Evolutionary conservation across 2,797 vertebrate species (phyloP), one percentile per base, ranked within the genome.

Genomic region (Nannoperca australis): DNA sequence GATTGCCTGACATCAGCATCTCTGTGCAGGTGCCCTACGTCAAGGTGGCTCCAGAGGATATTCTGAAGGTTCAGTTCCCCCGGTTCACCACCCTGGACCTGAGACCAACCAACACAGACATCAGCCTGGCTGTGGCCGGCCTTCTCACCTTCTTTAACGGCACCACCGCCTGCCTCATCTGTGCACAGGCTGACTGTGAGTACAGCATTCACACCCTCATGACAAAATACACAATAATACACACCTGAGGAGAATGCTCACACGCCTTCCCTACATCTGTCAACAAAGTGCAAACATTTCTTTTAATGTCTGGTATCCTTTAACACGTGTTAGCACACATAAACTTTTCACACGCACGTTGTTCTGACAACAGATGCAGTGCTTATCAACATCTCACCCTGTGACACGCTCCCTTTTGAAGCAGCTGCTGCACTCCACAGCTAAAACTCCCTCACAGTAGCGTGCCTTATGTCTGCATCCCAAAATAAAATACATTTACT

Each of bases 51-150:
- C 97, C 98, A 0, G 98, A 99, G 90, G 98, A 99, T 88, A 98
- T 97, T 76, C 91, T 98, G 89, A 98, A 98, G 94, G 96, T 97
- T 54, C 97, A 99, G 91, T 97, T 97, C 78, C 98, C 97, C 73
- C 96, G 98, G n/a, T 99, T 99, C 94, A 99, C 98, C 83, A 98
- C 98, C 32, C 93, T 99, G 91, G 98, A 99, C 95, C 95, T 99
- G 87, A 96, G 99, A 75, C 98, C 98, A 73, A 99, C 97, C 88
- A 99, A 99, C 95, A 97, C 96, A 0, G 98, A 99, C 88, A 95
- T 99, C 95, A 99, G 98, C 55, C 93, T 98, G 90, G 98, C 98
- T 0, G 97, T 99, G 30, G 97, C 98, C 1, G 96, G 97, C 71
- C 96, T 99, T 75, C 96, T 99, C 82, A 97, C 96, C 54, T 99